Evolutionary conservation across 2,797 vertebrate species (phyloP).

Genomic region (Fistularia tabacaria): DNA sequence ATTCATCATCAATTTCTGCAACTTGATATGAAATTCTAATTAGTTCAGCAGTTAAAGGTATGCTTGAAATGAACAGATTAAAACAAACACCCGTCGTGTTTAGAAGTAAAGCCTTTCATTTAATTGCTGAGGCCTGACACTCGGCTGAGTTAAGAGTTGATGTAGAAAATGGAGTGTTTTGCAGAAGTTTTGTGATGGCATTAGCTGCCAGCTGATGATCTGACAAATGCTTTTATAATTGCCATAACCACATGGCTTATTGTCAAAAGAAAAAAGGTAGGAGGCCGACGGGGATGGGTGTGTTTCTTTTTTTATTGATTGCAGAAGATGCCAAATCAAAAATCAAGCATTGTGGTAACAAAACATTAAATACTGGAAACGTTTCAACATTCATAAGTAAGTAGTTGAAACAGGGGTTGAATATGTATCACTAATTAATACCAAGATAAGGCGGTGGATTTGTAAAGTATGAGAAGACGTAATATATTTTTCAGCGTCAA

Average conservation of each 20-base stretch:
- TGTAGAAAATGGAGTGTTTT: constrained; percentile 63
- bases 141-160: constrained; percentile 50
- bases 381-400: no score
- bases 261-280: constrained; percentile 3
- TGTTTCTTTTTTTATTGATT: neutral
- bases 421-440: no score
- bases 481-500: no score
- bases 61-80: constrained; percentile 42
- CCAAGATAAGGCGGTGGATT: no score
- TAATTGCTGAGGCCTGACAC: constrained; percentile 60
- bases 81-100: constrained; percentile 22
- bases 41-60: constrained; percentile 44
- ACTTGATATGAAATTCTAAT: constrained; percentile 9
- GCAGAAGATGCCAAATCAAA: neutral
- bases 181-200: constrained; percentile 25
- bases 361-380: neutral
- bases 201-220: constrained; percentile 42
- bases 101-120: constrained; percentile 56
- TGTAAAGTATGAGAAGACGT: no score
- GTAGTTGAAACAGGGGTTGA: no score
- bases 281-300: no score
- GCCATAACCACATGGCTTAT: neutral
- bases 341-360: neutral
- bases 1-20: constrained; percentile 18
- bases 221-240: constrained; percentile 42